Evolutionary conservation across 2,888 invertebrate genomes (phyloP).

Genomic region (Neoaliturus tenellus): DNA sequence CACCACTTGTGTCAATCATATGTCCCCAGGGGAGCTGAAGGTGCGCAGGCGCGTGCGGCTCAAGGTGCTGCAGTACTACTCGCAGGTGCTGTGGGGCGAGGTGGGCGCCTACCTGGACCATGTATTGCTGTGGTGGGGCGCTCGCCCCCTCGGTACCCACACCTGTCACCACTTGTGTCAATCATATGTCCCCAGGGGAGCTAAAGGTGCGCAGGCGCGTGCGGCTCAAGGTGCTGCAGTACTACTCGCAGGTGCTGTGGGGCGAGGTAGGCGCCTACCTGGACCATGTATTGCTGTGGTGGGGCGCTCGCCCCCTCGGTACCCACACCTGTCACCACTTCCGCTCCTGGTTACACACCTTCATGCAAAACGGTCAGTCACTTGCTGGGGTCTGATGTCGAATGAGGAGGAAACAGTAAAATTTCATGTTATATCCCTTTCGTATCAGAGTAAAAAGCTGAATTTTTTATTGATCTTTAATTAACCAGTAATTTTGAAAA

Average conservation of each 20-base stretch:
- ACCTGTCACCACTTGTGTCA: conserved; percentile 26
- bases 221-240: conserved; percentile 79
- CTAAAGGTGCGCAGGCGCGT: conserved; percentile 78
- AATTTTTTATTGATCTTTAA: too few species aligned
- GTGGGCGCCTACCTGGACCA: conserved; percentile 89
- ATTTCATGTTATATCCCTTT: too few species aligned
- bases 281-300: conserved; percentile 90
- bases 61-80: conserved; percentile 82
- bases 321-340: conserved; percentile 64
- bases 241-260: conserved; percentile 87
- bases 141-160: conserved; percentile 73
- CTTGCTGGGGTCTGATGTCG: too few species aligned
- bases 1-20: not conserved
- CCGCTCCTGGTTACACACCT: conserved; percentile 64
- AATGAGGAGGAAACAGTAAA: too few species aligned
- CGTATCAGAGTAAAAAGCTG: too few species aligned
- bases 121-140: conserved; percentile 89
- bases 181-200: conserved; percentile 72
- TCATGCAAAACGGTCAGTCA: conserved; percentile 6
- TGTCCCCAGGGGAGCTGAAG: conserved; percentile 75
- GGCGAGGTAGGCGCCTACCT: conserved; percentile 87
- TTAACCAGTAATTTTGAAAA: too few species aligned
- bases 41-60: conserved; percentile 78
- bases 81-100: conserved; percentile 87
- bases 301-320: conserved; percentile 79